A percentile compares a stretch with the other conserved stretches of the same genome.
Evolutionary conservation across 2,113 vertebrate species (phyloP).

Genomic region (Pantherophis guttatus): DNA sequence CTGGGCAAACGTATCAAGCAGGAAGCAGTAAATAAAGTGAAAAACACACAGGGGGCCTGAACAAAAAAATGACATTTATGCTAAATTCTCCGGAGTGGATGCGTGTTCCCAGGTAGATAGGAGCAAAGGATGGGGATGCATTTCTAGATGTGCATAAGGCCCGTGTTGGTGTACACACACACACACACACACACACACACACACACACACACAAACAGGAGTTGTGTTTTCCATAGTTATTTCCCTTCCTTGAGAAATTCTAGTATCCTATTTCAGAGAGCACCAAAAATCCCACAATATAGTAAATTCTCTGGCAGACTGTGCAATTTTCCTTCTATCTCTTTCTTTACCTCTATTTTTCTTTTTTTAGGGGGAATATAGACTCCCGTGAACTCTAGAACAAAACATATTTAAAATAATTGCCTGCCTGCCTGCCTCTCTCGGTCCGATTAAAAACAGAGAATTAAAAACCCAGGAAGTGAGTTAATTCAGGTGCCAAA

Average conservation of each 20-base stretch:
- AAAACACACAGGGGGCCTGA: not conserved
- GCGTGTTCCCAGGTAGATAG: not conserved
- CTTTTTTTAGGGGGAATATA: not conserved
- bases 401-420: not conserved
- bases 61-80: slow-evolving; percentile 8
- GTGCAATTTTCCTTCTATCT: not conserved
- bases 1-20: slow-evolving; percentile 3
- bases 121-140: not conserved
- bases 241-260: not conserved
- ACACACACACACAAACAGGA: not conserved
- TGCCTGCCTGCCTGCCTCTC: not conserved
- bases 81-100: not conserved
- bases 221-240: not conserved
- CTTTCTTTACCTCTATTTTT: not conserved
- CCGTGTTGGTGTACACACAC: not conserved
- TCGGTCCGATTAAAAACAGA: not conserved
- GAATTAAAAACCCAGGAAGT: not conserved
- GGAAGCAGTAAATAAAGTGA: not conserved
- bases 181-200: not conserved
- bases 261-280: not conserved
- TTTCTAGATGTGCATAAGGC: not conserved
- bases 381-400: not conserved
- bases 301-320: not conserved
- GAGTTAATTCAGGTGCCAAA: not conserved
- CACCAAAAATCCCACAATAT: not conserved